Evolutionary conservation across 2,797 vertebrate genomes (phyloP).

Genomic region (Intellagama lesueurii): DNA sequence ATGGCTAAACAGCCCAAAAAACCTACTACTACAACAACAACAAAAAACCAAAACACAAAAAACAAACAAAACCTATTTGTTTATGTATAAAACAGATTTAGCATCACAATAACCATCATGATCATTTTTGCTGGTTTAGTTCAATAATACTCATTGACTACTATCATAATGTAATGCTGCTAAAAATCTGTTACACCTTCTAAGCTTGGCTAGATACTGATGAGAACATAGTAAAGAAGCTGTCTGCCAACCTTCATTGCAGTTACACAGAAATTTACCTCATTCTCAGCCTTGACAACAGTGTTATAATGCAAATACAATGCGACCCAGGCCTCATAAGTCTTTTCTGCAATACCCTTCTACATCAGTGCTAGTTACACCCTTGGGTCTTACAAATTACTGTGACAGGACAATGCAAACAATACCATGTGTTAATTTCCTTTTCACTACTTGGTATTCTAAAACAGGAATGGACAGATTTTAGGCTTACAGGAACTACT

Average conservation of each 20-base stretch:
- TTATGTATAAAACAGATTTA: slow-evolving; percentile 1
- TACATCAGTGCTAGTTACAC: background rate
- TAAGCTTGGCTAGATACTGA: slow-evolving; percentile 6
- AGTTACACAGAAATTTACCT: background rate
- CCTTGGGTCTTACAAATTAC: background rate
- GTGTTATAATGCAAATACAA: accelerated
- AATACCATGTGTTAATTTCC: background rate
- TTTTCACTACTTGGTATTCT: background rate
- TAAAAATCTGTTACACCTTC: background rate
- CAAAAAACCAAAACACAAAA: too few relatives aligned
- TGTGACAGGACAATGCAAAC: accelerated
- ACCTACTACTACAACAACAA: too few relatives aligned
- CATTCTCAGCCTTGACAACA: background rate
- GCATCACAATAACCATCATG: slow-evolving; percentile 1
- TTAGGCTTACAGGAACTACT: background rate
- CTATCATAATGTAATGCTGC: background rate
- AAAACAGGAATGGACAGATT: background rate
- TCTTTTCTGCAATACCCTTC: background rate
- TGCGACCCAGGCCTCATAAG: accelerated
- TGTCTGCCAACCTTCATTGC: slow-evolving; percentile 5
- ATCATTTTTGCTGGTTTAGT: background rate
- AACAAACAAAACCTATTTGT: background rate
- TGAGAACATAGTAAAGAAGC: slow-evolving; percentile 16
- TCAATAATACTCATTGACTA: slow-evolving; percentile 4
- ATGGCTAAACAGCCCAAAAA: too few relatives aligned